These are phyloP conservation scores for Parotocinclus haroldoi DNA, from an alignment of 2,797 vertebrate genomes.

Conservation along the genomic window DNA sequence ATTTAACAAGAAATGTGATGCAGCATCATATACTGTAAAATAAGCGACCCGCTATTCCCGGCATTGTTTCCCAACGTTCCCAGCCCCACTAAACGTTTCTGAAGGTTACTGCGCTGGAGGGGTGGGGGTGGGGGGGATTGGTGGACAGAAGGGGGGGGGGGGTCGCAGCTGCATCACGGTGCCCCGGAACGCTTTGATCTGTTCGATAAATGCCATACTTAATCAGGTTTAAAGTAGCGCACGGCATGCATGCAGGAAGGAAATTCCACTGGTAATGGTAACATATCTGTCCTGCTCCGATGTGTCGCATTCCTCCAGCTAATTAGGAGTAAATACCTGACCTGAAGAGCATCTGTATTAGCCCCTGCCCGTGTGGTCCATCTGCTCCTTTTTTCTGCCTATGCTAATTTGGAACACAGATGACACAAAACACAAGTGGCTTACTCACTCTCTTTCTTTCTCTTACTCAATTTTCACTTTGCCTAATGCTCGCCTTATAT, in stretches of 20 bases:
- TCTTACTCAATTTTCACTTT: constrained; percentile 5
- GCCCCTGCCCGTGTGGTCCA: constrained; percentile 75
- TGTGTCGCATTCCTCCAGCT: constrained; percentile 75
- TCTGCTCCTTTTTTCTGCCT: constrained; percentile 61
- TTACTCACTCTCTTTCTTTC: constrained; percentile 3
- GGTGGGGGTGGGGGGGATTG: neutral
- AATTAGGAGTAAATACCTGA: constrained; percentile 82
- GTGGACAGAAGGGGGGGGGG: constrained; percentile 33
- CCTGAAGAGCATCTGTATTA: constrained; percentile 74
- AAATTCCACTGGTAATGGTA: constrained; percentile 77
- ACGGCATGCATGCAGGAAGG: constrained; percentile 67
- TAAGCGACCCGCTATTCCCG: constrained; percentile 19
- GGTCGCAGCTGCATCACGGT: constrained; percentile 62
- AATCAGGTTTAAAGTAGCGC: constrained; percentile 78
- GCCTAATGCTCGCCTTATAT: too few species aligned
- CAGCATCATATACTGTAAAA: constrained; percentile 28
- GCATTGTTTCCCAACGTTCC: constrained; percentile 13
- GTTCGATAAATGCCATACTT: constrained; percentile 77
- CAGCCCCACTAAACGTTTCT: neutral
- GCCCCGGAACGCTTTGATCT: constrained; percentile 68
- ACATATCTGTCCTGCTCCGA: constrained; percentile 79
- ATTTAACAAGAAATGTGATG: constrained; percentile 7
- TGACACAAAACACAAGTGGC: constrained; percentile 67
- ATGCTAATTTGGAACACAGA: constrained; percentile 63
- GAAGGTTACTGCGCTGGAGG: too few species aligned